phyloP scores from a whole-genome alignment of 2,113 vertebrate species.

The Orycteropus afer region DNA sequence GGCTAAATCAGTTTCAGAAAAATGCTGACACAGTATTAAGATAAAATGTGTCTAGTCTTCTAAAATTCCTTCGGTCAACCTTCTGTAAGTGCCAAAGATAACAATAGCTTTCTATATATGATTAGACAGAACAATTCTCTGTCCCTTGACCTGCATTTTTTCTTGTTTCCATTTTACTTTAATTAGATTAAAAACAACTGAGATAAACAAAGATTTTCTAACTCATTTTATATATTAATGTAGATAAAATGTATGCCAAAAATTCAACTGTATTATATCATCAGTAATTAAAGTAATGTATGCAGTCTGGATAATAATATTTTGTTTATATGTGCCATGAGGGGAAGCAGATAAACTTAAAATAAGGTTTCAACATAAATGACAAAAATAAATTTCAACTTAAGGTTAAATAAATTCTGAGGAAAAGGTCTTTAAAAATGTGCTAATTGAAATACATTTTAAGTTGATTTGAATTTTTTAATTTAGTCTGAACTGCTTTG shows the following conservation, averaged over 20 bases:
- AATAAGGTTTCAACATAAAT: background rate
- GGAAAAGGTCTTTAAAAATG: background rate
- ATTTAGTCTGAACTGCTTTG: background rate
- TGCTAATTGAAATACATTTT: constrained; percentile 18
- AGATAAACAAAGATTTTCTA: constrained; percentile 51
- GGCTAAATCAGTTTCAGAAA: constrained; percentile 59
- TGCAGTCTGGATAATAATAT: background rate
- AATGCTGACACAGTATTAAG: constrained; percentile 62
- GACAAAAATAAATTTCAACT: background rate
- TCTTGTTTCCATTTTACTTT: constrained; percentile 26
- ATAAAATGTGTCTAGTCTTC: constrained; percentile 59
- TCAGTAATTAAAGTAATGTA: background rate
- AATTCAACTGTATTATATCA: background rate
- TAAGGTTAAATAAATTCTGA: constrained; percentile 29
- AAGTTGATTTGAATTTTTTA: constrained; percentile 36
- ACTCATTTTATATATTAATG: background rate
- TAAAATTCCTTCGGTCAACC: constrained; percentile 63
- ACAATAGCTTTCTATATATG: constrained; percentile 43
- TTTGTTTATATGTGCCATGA: background rate
- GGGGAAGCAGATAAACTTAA: background rate
- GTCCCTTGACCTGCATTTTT: background rate
- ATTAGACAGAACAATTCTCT: constrained; percentile 38
- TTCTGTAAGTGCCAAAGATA: constrained; percentile 55
- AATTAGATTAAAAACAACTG: constrained; percentile 27
- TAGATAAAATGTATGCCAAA: background rate